Base-by-base conservation (phyloP, 1,140 invertebrate genomes). In the Drosophila neocordata region DNA sequence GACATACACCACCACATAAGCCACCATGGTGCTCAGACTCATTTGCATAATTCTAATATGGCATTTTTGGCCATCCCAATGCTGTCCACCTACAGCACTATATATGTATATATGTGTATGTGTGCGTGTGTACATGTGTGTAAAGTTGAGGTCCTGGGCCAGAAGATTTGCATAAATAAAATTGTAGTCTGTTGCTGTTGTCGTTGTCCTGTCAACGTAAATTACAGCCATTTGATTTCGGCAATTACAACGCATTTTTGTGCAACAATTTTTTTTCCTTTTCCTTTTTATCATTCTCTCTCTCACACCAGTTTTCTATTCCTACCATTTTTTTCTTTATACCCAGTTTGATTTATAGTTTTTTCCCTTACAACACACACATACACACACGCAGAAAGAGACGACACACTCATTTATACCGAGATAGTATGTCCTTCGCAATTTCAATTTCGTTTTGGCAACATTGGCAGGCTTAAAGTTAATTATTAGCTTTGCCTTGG, bases 11-110 rank as follows among this genome's bases (percentile, higher is more conserved):
- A 57, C 15, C 55, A 57, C 24, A 57, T 57, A 11, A 41, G 27
- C 12, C 9, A n/a, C 20, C 41, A 48, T 58, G 35, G 34, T 61
- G n/a, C 24, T 48, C 22, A 15, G 65, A 35, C 81, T 82, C 65
- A 88, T 88, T 88, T 88, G 84, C 83, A 88, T 88, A 88, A 88
- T 88, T 88, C 84, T 79, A 83, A 89, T 88, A 89, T 89, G 79
- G 72, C 80, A 82, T 80, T 88, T 81, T 72, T 69, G 77, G 71
- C 77, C 64, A 70, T 67, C 59, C 53, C n/a, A 31, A 18, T 31
- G 38, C 51, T 73, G 38, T 38, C 72, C 73, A 64, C 73, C 72
- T 69, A 75, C 63, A n/a, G n/a, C n/a, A 48, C 22, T 1, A 13
- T 20, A n/a, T 15, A 37, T 38, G 13, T 15, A 4, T 55, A 5